Evolutionary conservation across 30 jellyfish, hydroid and myxozoan species (phyloP), one percentile per base, ranked within the genome.

Genomic region (Cassiopea andromeda): DNA sequence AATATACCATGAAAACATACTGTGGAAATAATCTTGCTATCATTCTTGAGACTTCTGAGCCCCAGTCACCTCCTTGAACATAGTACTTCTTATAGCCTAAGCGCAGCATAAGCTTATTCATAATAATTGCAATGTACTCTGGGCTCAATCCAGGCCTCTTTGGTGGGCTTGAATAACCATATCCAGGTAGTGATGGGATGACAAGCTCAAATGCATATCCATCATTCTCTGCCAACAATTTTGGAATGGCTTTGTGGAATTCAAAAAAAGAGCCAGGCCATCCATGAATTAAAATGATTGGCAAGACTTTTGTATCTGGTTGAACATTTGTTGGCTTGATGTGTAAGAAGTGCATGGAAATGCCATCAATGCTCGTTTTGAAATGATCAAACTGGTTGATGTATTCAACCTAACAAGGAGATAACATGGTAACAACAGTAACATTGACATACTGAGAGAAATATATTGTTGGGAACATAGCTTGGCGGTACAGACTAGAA

Each of bases 1-100:
- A 54, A 54, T 3, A 3, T 10, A 54, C 7, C 7, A 6, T 54
- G 64, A 17, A 4, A 54, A 8, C 82, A 8, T 80, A 89, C 96
- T 78, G 47, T 69, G 96, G 96, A 71, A 66, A 89, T 13, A 89
- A 47, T 2, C 69, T 67, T 58, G 96, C 92, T 83, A 89, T 81
- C 77, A n/a, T 75, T 10, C 92, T 75, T 43, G 64, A 45, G 64
- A 90, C 90, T 49, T 60, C 85, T 16, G 90, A 82, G 72, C 93
- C 97, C 90, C 93, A 90, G 77, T 90, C 97, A 46, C 97, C 97
- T n/a, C 93, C 97, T 74, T 89, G 96, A 46, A 75, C 89, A 48
- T 89, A 89, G 49, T 80, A 89, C 27, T 46, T 71, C 43, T 83
- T n/a, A 61, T 77, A 85, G 1, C 96, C 96, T 18, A 89, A 87